These are phyloP conservation scores for Indicator maculatus DNA, from an alignment of 2,113 vertebrate genomes.

Conservation along the genomic window DNA sequence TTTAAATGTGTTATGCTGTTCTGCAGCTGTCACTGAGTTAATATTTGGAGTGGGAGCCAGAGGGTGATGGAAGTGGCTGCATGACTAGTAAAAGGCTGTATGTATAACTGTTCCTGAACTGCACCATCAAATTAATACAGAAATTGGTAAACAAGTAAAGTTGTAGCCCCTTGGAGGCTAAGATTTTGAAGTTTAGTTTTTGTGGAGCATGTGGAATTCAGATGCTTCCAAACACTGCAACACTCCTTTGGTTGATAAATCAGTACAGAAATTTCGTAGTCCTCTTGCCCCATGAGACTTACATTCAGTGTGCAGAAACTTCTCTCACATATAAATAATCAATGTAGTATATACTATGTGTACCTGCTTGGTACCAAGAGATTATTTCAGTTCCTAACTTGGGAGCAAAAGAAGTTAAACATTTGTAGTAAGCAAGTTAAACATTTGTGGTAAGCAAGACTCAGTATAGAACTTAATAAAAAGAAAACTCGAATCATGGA, in stretches of 20 bases:
- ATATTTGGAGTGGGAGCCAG: not conserved
- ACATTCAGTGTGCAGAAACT: not conserved
- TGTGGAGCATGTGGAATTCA: not conserved
- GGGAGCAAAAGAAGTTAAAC: not conserved
- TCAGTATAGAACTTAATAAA: not conserved
- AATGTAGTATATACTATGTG: not conserved
- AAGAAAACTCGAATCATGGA: not conserved
- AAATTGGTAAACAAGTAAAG: not conserved
- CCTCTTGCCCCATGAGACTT: not conserved
- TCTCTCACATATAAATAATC: not conserved
- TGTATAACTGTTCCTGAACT: not conserved
- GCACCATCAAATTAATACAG: not conserved
- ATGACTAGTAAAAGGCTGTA: not conserved
- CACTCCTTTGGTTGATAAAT: not conserved
- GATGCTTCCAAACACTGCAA: not conserved
- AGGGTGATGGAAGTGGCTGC: not conserved
- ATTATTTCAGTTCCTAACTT: not conserved
- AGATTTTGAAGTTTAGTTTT: not conserved
- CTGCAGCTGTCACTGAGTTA: not conserved
- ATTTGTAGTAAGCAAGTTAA: no score
- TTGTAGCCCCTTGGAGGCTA: not conserved
- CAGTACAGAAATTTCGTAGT: not conserved
- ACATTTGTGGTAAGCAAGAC: not conserved
- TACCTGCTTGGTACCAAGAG: not conserved
- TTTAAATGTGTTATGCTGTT: not conserved